phyloP scores from a whole-genome alignment of 2,888 invertebrate species.

The Orchestes rusci region DNA sequence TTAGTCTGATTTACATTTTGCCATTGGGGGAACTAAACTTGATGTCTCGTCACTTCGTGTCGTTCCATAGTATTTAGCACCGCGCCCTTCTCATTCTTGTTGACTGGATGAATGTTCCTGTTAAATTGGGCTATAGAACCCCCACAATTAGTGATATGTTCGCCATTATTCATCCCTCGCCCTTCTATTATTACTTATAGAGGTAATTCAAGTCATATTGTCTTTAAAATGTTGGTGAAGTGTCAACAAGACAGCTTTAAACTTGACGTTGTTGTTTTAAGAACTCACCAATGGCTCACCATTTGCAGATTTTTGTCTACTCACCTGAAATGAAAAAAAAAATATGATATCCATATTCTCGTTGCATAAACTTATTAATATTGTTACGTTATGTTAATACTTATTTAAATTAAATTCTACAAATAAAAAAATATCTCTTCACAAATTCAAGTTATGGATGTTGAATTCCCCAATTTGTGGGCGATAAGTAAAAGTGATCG shows the following conservation, averaged over 20 bases:
- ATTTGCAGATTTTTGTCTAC: too few relatives aligned
- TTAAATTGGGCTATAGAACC: constrained; percentile 38
- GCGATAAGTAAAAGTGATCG: constrained; percentile 16
- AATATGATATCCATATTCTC: constrained; percentile 33
- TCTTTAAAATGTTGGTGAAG: too few relatives aligned
- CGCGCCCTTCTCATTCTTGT: constrained; percentile 11
- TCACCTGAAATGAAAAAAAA: too few relatives aligned
- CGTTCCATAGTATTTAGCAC: constrained; percentile 21
- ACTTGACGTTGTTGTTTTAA: too few relatives aligned
- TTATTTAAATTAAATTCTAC: too few relatives aligned
- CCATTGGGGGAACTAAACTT: constrained; percentile 18
- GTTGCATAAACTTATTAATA: constrained; percentile 36
- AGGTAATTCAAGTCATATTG: too few relatives aligned
- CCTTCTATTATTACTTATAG: too few relatives aligned
- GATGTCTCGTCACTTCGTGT: constrained; percentile 22
- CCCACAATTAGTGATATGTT: constrained; percentile 42
- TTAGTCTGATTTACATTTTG: constrained; percentile 27
- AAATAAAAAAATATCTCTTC: constrained; percentile 7
- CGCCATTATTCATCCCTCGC: constrained; percentile 41
- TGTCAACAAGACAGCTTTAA: too few relatives aligned
- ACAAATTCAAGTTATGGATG: constrained; percentile 20
- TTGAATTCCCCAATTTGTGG: constrained; percentile 23
- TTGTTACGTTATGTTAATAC: too few relatives aligned
- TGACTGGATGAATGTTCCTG: constrained; percentile 29
- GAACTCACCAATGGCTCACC: constrained; percentile 17